These are phyloP conservation scores for Carassius carassius DNA, from an alignment of 2,113 vertebrate genomes.

Conservation along the genomic window DNA sequence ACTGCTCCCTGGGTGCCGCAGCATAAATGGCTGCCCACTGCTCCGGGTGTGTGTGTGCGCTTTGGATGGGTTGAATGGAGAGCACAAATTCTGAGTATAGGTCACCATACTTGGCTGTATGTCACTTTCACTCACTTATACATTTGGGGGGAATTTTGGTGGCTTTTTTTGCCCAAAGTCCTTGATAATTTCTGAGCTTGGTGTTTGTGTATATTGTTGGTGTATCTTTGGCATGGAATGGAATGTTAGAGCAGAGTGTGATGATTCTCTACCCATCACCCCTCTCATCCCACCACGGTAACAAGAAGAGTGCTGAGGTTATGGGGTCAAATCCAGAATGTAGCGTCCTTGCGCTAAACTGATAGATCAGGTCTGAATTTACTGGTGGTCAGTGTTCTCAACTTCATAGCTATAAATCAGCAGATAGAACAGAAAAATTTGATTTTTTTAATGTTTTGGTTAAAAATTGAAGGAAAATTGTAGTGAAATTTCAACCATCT, in stretches of 20 bases:
- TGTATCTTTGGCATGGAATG: background rate
- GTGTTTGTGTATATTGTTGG: background rate
- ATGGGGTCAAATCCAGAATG: conserved; percentile 38
- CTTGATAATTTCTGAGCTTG: background rate
- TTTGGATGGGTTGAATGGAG: no score
- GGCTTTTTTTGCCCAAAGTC: background rate
- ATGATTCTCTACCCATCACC: background rate
- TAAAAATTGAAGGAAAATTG: background rate
- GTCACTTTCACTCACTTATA: no score
- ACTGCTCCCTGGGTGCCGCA: no score
- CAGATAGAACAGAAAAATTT: no score
- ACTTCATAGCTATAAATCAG: background rate
- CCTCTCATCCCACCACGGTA: background rate
- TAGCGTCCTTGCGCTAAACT: conserved; percentile 31
- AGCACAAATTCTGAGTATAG: no score
- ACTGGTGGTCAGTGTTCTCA: background rate
- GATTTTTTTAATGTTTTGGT: background rate
- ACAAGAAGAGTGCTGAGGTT: background rate
- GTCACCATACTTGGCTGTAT: no score
- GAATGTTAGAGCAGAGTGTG: conserved; percentile 27
- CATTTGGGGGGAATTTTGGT: background rate
- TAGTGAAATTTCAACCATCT: background rate
- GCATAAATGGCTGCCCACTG: no score
- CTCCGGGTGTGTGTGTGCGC: no score
- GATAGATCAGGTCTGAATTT: conserved; percentile 26